These are phyloP conservation scores for Andrena camellia DNA, from an alignment of 2,888 invertebrate genomes.

Conservation along the genomic window DNA sequence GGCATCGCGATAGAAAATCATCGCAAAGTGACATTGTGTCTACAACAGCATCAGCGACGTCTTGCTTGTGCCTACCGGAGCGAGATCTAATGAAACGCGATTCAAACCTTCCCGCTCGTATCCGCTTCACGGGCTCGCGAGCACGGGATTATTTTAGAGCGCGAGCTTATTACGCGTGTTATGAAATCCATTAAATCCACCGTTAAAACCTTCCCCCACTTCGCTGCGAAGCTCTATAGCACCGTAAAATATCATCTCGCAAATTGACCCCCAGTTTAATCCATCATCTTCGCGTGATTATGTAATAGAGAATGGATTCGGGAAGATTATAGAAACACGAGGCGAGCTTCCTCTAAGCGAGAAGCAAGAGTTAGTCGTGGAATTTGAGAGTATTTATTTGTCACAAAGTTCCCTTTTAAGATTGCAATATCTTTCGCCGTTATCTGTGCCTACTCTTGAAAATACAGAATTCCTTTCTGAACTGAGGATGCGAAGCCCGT, in stretches of 20 bases:
- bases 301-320: background rate
- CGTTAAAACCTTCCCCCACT: background rate
- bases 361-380: slow-evolving; percentile 1
- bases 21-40: background rate
- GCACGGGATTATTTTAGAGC: slow-evolving; percentile 7
- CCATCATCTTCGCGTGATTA: background rate
- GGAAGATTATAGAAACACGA: background rate
- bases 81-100: slow-evolving; percentile 9
- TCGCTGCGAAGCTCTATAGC: background rate
- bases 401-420: slow-evolving; percentile 8
- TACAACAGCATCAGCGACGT: background rate
- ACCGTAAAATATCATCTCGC: background rate
- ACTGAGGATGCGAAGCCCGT: background rate
- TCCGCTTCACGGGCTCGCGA: background rate
- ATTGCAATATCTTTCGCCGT: slow-evolving; percentile 32
- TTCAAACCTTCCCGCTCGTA: background rate
- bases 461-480: no score
- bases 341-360: slow-evolving; percentile 6
- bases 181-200: background rate
- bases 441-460: slow-evolving; percentile 11
- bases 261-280: slow-evolving; percentile 1
- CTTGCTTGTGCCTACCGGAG: background rate
- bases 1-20: slow-evolving; percentile 6
- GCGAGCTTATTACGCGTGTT: background rate
- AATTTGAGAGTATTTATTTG: slow-evolving; percentile 26